Base-by-base conservation (phyloP, 2,888 invertebrate species). In the Lepidochitona cinerea region DNA sequence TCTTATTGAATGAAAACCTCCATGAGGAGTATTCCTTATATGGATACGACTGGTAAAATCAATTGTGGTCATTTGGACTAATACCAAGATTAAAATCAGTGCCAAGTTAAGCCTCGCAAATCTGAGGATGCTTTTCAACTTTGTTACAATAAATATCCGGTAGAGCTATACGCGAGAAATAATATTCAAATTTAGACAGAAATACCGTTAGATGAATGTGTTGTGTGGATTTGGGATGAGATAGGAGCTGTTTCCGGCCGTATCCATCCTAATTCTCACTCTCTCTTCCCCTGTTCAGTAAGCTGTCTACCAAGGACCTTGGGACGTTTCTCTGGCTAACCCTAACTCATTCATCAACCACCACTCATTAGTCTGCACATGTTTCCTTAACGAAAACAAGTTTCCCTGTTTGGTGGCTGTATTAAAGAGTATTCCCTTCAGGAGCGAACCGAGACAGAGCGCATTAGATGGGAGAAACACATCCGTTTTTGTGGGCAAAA, bases 401-500 rank as follows among this genome's bases (percentile, higher is more conserved):
- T 59, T 59, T 59, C 59, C 29, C 59, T 23, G 29, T 59, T 59
- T 59, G 23, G 26, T 32, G 59, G 59, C 23, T 29, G 23, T 29
- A 23, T 4, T 1, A 1, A 32, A 32, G 32, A 59, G 29, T 29
- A 59, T 59, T 26, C 59, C 59, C 59, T 18, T 14, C 9, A 32
- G 59, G 29, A 18, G 23, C 23, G 14, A 14, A 12, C 29, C 32
- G 59, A 59, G 59, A 59, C 59, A 29, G 4, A 32, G 29, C 32
- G 59, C 26, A 23, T 26, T 14, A 29, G 59, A 59, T 26, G 26
- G 29, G 32, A 23, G 59, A 59, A 59, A 59, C 29, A 59, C 59
- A 59, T 59, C 59, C 59, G 59, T 59, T 59, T 59, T 23, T 59
- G n/a, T 59, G 59, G 59, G 32, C 59, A 29, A 59, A 18, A 59